A percentile compares a stretch with the other conserved stretches of the same genome.
phyloP scores from a whole-genome alignment of 1,140 invertebrate species.

The Vanessa tameamea region DNA sequence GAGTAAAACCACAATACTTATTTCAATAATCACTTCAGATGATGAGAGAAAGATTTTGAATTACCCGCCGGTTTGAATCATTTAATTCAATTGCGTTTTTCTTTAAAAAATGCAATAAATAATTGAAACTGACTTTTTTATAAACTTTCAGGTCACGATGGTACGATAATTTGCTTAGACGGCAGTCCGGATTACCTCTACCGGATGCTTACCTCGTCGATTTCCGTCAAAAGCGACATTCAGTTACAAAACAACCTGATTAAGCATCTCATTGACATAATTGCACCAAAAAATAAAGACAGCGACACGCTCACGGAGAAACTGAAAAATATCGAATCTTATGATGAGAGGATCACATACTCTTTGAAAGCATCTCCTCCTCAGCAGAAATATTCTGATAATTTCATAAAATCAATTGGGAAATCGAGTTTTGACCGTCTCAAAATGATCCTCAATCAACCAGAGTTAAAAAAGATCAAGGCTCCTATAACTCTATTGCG shows the following conservation, averaged over 20 bases:
- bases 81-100: too few relatives aligned
- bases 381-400: background rate
- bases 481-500: conserved; percentile 84
- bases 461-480: conserved; percentile 74
- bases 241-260: conserved; percentile 81
- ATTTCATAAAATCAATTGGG: conserved; percentile 53
- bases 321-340: conserved; percentile 79
- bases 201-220: conserved; percentile 65
- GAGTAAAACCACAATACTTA: too few relatives aligned
- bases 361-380: conserved; percentile 20
- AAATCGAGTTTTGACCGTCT: conserved; percentile 81
- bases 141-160: conserved; percentile 73
- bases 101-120: too few relatives aligned
- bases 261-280: conserved; percentile 76
- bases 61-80: too few relatives aligned
- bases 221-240: conserved; percentile 71
- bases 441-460: conserved; percentile 76
- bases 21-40: too few relatives aligned
- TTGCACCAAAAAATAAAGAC: conserved; percentile 79
- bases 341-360: conserved; percentile 76
- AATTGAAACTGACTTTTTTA: background rate
- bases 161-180: conserved; percentile 82
- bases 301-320: conserved; percentile 73
- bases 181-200: conserved; percentile 82
- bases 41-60: too few relatives aligned